Evolutionary conservation across 2,888 invertebrate genomes (phyloP).

Genomic region (Cynaeus angustus): DNA sequence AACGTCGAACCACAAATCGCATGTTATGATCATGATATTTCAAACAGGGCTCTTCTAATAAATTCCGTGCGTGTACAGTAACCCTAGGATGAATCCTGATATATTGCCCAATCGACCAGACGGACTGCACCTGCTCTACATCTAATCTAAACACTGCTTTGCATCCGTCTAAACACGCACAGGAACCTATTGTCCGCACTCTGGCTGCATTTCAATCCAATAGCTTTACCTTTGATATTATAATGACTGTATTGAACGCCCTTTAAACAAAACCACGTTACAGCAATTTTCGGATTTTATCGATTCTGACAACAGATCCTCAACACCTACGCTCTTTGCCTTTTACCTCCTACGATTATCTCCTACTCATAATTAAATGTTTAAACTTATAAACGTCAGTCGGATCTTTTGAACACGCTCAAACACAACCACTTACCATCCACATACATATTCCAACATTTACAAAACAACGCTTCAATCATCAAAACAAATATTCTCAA

Average conservation of each 20-base stretch:
- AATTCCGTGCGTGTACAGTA: constrained; percentile 43
- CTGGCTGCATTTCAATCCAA: constrained; percentile 29
- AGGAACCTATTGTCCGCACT: constrained; percentile 6
- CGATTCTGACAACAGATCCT: constrained; percentile 27
- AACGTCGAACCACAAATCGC: constrained; percentile 45
- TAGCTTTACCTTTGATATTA: constrained; percentile 37
- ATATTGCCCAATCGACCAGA: constrained; percentile 41
- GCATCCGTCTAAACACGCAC: constrained; percentile 2
- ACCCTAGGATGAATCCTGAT: constrained; percentile 43
- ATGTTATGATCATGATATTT: constrained; percentile 46
- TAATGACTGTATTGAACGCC: constrained; percentile 43
- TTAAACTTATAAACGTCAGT: too few relatives aligned
- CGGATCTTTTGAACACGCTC: too few relatives aligned
- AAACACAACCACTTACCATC: too few relatives aligned
- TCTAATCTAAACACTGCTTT: constrained; percentile 9
- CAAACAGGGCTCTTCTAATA: constrained; percentile 44
- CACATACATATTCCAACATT: too few relatives aligned
- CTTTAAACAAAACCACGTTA: constrained; percentile 35
- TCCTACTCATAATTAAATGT: background rate
- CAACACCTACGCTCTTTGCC: constrained; percentile 6
- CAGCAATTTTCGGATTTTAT: constrained; percentile 39
- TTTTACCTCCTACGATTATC: background rate
- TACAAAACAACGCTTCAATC: too few relatives aligned
- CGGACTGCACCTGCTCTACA: constrained; percentile 38
- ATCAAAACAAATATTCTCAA: too few relatives aligned